These are phyloP conservation scores for Dissostichus mawsoni DNA, from an alignment of 2,113 vertebrate species.

Conservation along the genomic window DNA sequence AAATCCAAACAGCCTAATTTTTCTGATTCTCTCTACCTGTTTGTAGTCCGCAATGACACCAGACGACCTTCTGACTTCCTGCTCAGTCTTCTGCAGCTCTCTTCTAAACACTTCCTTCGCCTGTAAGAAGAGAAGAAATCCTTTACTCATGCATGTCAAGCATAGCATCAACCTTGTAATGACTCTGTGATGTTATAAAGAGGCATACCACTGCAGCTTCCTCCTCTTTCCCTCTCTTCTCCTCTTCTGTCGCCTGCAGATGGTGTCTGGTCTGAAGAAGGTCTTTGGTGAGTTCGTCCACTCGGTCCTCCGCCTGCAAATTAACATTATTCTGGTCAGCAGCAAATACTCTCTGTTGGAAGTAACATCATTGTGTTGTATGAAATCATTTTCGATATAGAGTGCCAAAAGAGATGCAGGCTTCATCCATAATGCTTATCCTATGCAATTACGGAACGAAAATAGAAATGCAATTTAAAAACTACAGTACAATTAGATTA, in stretches of 20 bases:
- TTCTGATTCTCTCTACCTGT: constrained; percentile 83
- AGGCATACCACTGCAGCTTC: constrained; percentile 64
- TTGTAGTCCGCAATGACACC: constrained; percentile 95
- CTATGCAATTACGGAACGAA: no score
- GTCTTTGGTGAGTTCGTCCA: constrained; percentile 66
- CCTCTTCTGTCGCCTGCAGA: constrained; percentile 69
- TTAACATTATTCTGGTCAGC: not conserved
- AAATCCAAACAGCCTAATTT: not conserved
- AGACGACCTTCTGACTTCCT: constrained; percentile 89
- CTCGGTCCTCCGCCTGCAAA: constrained; percentile 65
- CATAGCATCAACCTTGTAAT: not conserved
- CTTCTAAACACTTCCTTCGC: constrained; percentile 92
- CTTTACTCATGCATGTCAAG: not conserved
- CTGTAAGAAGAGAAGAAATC: constrained; percentile 70
- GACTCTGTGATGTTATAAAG: not conserved
- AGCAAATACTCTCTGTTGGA: constrained; percentile 1
- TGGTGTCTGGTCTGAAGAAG: constrained; percentile 42
- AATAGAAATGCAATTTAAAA: no score
- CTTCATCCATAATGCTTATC: not conserved
- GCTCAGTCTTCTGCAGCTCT: constrained; percentile 92
- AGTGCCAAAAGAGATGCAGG: not conserved
- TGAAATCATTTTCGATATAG: not conserved
- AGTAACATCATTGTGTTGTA: not conserved
- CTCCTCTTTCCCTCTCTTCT: constrained; percentile 67
- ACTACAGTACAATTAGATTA: no score